Evolutionary conservation across 2,888 invertebrate species (phyloP).

Genomic region (Colostygia pectinataria): DNA sequence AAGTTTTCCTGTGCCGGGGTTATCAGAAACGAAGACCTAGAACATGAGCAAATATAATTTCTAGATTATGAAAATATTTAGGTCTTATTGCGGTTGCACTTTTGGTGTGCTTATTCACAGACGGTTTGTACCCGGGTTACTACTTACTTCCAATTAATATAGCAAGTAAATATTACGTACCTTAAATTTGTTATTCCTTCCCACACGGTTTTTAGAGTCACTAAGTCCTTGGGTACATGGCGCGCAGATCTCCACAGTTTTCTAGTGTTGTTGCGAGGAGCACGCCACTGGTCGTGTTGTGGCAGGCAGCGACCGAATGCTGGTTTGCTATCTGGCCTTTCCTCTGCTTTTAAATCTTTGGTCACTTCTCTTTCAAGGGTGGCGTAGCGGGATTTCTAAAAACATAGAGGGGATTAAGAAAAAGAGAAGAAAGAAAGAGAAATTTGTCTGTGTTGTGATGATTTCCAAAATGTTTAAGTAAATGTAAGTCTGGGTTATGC

Average conservation of each 20-base stretch:
- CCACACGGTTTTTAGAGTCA: slow-evolving; percentile 85
- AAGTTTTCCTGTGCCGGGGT: too few relatives aligned
- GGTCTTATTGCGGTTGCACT: too few relatives aligned
- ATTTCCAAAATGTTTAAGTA: too few relatives aligned
- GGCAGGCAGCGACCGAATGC: slow-evolving; percentile 81
- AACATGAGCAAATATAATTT: too few relatives aligned
- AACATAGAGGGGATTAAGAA: not conserved
- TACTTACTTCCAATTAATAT: too few relatives aligned
- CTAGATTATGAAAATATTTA: too few relatives aligned
- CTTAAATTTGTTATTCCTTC: slow-evolving; percentile 84
- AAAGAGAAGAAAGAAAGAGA: too few relatives aligned
- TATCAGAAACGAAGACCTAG: too few relatives aligned
- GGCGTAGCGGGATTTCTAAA: slow-evolving; percentile 56
- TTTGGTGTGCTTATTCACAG: too few relatives aligned
- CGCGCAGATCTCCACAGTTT: slow-evolving; percentile 82
- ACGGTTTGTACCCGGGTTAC: too few relatives aligned
- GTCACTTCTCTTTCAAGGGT: slow-evolving; percentile 69
- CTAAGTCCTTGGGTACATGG: slow-evolving; percentile 81
- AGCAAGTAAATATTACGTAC: slow-evolving; percentile 33
- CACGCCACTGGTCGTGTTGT: slow-evolving; percentile 63
- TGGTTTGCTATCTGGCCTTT: slow-evolving; percentile 47
- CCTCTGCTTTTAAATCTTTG: slow-evolving; percentile 76
- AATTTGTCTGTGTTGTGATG: too few relatives aligned
- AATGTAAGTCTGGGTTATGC: too few relatives aligned
- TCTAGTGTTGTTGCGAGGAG: slow-evolving; percentile 76